Conservation (phyloP, 2,113 vertebrate genomes). For the Cyanoliseus patagonus region DNA sequence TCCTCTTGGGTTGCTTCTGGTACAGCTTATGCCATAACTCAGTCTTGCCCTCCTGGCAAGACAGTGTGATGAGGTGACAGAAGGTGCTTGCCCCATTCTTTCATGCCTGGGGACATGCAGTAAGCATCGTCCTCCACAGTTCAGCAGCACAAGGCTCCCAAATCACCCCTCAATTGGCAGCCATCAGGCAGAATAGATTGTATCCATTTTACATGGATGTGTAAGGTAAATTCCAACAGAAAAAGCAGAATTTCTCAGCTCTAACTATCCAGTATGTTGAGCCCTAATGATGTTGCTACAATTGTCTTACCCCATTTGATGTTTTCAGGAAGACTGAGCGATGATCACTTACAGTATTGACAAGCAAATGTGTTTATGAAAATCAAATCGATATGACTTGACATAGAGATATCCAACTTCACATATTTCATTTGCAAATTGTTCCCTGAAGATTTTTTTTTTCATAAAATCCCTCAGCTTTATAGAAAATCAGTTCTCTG, state of each 20-base stretch:
- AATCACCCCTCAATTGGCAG: accelerated
- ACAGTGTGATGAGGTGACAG: not conserved
- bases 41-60: not conserved
- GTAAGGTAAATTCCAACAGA: not conserved
- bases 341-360: constrained; percentile 31
- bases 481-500: constrained; percentile 69
- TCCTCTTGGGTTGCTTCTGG: not conserved
- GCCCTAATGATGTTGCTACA: not conserved
- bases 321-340: constrained; percentile 45
- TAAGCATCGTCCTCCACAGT: not conserved
- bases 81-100: not conserved
- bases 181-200: not conserved
- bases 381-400: constrained; percentile 47
- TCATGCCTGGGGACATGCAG: not conserved
- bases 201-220: not conserved
- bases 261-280: not conserved
- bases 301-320: constrained; percentile 14
- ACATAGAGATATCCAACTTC: constrained; percentile 44
- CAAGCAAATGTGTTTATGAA: constrained; percentile 59
- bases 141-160: not conserved
- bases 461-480: constrained; percentile 56
- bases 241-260: not conserved
- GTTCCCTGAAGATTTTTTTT: constrained; percentile 46
- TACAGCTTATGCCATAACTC: too few species aligned
- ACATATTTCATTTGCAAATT: constrained; percentile 60